Percentiles rank a stretch among this genome's conserved stretches.
Conservation (phyloP, 2,797 vertebrate species). For the Myotis pilosus region DNA sequence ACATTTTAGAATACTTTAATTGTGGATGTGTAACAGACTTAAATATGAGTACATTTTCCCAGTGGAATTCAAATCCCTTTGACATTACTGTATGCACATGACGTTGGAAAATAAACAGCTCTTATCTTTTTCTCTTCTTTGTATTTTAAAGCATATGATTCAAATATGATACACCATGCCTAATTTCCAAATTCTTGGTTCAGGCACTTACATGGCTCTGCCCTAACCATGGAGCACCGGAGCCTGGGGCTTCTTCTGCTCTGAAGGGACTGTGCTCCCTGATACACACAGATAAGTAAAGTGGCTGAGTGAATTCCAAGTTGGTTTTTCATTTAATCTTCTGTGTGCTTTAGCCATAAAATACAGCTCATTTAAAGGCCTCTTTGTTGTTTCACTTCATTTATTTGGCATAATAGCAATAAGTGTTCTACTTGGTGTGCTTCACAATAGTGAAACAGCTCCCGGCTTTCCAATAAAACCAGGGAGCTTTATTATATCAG, state of each 20-base stretch:
- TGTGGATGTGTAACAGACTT: background rate
- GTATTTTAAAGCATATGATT: background rate
- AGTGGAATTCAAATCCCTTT: background rate
- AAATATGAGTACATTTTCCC: background rate
- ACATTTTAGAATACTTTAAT: background rate
- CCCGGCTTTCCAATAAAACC: conserved; percentile 75
- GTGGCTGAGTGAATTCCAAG: conserved; percentile 56
- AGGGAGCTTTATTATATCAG: conserved; percentile 66
- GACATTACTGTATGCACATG: background rate
- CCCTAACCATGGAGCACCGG: background rate
- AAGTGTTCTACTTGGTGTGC: conserved; percentile 74
- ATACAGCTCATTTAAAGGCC: conserved; percentile 76
- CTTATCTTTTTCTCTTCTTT: background rate
- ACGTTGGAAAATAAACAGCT: background rate
- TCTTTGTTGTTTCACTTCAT: conserved; percentile 80
- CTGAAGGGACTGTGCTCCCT: conserved; percentile 24
- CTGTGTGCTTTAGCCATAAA: conserved; percentile 66
- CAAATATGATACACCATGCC: background rate
- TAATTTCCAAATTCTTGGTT: background rate
- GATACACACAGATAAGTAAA: conserved; percentile 49
- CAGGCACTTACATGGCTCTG: background rate
- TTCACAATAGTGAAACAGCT: conserved; percentile 72
- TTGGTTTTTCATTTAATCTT: conserved; percentile 77
- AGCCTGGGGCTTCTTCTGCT: background rate
- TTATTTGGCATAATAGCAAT: conserved; percentile 80